These are phyloP conservation scores for Stylophora pistillata DNA, from an alignment of 64 coral and sea anemone genomes.

Conservation along the genomic window DNA sequence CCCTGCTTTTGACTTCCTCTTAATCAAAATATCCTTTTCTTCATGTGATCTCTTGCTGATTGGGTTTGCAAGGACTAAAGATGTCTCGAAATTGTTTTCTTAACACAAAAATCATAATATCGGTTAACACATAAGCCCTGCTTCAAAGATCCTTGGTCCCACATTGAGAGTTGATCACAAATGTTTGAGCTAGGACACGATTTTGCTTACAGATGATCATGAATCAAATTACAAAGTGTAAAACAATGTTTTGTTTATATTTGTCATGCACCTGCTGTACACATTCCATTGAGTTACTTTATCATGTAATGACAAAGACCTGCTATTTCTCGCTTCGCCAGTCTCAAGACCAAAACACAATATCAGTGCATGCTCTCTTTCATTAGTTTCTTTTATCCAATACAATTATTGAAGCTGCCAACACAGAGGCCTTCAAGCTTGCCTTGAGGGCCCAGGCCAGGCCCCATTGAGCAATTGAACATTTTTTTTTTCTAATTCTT, in stretches of 20 bases:
- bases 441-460: too few species aligned
- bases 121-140: too few species aligned
- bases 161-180: neutral
- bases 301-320: neutral
- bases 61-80: neutral
- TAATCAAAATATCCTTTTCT: neutral
- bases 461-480: too few species aligned
- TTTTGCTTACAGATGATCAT: neutral
- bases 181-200: neutral
- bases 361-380: neutral
- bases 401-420: too few species aligned
- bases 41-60: neutral
- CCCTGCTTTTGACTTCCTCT: neutral
- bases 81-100: neutral
- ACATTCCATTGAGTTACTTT: neutral
- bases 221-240: neutral
- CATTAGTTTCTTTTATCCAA: neutral
- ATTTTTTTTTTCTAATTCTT: too few species aligned
- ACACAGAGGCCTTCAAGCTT: too few species aligned
- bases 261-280: conserved; percentile 10
- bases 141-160: neutral
- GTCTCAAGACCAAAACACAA: conserved; percentile 12
- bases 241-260: neutral
- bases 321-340: neutral
- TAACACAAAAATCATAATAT: too few species aligned